Conservation (phyloP, 2,797 vertebrate genomes). For the Argyrosomus regius region DNA sequence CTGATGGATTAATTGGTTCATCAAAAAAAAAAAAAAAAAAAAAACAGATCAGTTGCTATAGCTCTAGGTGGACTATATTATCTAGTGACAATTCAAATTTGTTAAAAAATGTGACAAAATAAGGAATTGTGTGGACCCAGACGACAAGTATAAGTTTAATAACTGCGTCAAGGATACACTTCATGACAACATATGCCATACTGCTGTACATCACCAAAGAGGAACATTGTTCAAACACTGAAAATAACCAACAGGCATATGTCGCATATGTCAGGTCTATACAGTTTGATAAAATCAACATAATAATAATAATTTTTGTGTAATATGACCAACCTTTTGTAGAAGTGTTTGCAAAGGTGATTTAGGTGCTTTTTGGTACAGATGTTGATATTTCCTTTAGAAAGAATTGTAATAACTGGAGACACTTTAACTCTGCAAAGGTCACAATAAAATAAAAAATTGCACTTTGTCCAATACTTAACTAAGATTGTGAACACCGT, state of each 20-base stretch:
- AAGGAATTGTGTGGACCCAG: background rate
- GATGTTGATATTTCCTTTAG: background rate
- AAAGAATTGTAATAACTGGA: background rate
- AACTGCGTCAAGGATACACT: background rate
- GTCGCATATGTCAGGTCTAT: background rate
- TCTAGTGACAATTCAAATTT: background rate
- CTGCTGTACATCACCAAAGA: conserved; percentile 6
- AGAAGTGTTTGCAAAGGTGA: conserved; percentile 3
- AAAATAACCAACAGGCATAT: background rate
- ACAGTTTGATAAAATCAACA: conserved; percentile 8
- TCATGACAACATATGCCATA: background rate
- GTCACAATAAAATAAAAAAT: background rate
- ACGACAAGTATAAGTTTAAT: conserved; percentile 18
- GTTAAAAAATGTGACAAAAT: background rate
- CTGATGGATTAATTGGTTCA: background rate
- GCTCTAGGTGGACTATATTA: background rate
- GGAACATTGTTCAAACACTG: conserved; percentile 4
- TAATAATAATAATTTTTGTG: background rate
- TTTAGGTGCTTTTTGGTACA: background rate
- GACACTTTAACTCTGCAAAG: background rate
- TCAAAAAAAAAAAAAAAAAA: background rate
- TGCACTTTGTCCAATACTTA: background rate
- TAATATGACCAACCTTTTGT: background rate
- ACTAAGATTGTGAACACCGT: background rate
- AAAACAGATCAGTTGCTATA: background rate